Base-by-base conservation (phyloP, 2,113 vertebrate species). In the Salvelinus alpinus region DNA sequence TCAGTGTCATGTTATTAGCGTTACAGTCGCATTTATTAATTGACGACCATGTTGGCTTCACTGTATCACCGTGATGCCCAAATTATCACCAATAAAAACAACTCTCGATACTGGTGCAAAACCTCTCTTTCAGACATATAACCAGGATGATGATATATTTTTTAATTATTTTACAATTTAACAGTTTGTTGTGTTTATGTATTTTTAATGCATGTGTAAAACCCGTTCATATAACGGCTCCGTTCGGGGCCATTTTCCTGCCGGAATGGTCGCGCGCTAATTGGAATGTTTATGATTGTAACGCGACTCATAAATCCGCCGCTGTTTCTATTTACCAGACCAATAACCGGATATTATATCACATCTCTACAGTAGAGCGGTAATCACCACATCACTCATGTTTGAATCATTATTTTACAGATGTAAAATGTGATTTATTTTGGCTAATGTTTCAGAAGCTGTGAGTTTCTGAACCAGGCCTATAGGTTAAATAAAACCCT, bases 241-340 rank as follows among this genome's bases (percentile, higher is more conserved):
- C 25, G 74, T 78, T 71, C 80, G 72, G 72, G 66, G 80, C 79
- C 70, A 47, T 76, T 82, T 60, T 71, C 65, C 60, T 74, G 78
- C 68, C 14, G 76, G 88, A 60, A 60, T 85, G 85, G 34, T 34
- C 5, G 34, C 5, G 1, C 6, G 81, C 81, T 91, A 90, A 92
- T 90, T 90, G 86, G 89, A 75, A 85, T 85, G 83, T 90, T 91
- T 92, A 90, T 90, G 90, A 90, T 89, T 85, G 85, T 80, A 86
- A 78, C 84, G 80, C 81, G 87, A 87, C 87, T 85, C 88, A 88
- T 91, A 89, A 91, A 92, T 85, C 79, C 70, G 47, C 82, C 84
- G 78, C 73, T 72, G 77, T 87, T 87, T 71, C 80, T 86, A 87
- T 88, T 88, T 82, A 90, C 86, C 60, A 78, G 81, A 81, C 78